These are phyloP conservation scores for Eucidaris tribuloides DNA, from an alignment of 35 echinoderm and acorn worm species.

Conservation along the genomic window DNA sequence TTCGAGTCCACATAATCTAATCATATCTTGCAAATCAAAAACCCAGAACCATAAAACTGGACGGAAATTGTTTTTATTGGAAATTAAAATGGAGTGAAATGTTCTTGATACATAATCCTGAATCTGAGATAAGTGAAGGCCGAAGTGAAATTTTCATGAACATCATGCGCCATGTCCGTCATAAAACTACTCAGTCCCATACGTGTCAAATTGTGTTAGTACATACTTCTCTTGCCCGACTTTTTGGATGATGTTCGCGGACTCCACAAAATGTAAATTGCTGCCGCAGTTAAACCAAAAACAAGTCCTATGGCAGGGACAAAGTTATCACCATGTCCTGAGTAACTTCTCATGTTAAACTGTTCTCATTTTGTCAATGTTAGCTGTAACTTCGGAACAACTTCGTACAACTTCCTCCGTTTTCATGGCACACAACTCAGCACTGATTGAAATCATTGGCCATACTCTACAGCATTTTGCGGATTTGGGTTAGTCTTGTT, in stretches of 20 bases:
- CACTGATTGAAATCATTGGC: too few species aligned
- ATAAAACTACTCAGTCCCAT: not conserved
- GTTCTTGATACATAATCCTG: too few species aligned
- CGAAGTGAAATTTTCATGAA: not conserved
- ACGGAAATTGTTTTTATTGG: not conserved
- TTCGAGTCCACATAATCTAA: not conserved
- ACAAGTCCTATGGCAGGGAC: conserved; percentile 44
- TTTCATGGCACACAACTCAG: too few species aligned
- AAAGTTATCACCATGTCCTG: conserved; percentile 4
- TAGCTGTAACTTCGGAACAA: too few species aligned
- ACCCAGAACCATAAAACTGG: not conserved
- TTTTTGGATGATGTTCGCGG: not conserved
- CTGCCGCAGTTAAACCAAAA: conserved; percentile 38
- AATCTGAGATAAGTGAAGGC: not conserved
- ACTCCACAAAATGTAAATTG: conserved; percentile 70
- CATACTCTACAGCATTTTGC: too few species aligned
- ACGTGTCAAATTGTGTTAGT: not conserved
- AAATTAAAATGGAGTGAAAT: not conserved
- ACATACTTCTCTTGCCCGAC: not conserved
- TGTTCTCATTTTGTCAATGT: too few species aligned
- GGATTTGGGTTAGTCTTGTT: too few species aligned
- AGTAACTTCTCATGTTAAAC: conserved; percentile 19
- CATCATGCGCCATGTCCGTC: not conserved
- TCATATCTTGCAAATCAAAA: not conserved
- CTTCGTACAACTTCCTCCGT: too few species aligned